Percentiles rank a stretch among this genome's conserved stretches.
Conservation (phyloP, 64 coral and sea anemone genomes). For the Actinia tenebrosa region DNA sequence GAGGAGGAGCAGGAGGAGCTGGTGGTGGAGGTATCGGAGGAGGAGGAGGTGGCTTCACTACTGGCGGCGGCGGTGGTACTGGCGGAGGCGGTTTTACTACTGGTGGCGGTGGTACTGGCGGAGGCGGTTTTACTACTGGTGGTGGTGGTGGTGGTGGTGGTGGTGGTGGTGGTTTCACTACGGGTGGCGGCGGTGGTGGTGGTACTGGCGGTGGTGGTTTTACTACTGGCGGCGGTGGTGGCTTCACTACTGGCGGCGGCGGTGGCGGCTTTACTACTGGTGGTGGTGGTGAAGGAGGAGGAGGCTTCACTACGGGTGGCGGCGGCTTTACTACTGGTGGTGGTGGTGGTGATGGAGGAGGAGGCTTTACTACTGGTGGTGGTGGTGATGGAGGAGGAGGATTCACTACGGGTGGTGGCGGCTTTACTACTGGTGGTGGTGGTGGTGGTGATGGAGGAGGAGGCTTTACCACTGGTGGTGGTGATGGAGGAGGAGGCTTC, state of each 20-base stretch:
- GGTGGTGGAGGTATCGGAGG: constrained; percentile 1
- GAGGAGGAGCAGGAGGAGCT: not conserved
- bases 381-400: not conserved
- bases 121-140: not conserved
- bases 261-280: not conserved
- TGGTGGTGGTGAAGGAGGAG: not conserved
- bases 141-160: not conserved
- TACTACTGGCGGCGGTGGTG: not conserved
- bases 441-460: not conserved
- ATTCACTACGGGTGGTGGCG: not conserved
- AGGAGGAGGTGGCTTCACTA: not conserved
- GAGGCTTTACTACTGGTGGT: not conserved
- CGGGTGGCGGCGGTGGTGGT: not conserved
- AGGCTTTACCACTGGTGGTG: not conserved
- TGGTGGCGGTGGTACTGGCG: not conserved
- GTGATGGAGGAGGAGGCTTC: not conserved
- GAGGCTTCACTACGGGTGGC: too few species aligned
- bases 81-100: not conserved
- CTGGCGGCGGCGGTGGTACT: not conserved
- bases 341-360: not conserved
- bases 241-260: not conserved
- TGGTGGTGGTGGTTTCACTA: not conserved
- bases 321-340: not conserved
- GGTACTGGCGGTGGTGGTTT: not conserved
- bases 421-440: not conserved